A percentile compares a stretch with the other conserved stretches of the same genome.
phyloP scores from a whole-genome alignment of 2,113 vertebrate species.

The Mionectes macconnelli region DNA sequence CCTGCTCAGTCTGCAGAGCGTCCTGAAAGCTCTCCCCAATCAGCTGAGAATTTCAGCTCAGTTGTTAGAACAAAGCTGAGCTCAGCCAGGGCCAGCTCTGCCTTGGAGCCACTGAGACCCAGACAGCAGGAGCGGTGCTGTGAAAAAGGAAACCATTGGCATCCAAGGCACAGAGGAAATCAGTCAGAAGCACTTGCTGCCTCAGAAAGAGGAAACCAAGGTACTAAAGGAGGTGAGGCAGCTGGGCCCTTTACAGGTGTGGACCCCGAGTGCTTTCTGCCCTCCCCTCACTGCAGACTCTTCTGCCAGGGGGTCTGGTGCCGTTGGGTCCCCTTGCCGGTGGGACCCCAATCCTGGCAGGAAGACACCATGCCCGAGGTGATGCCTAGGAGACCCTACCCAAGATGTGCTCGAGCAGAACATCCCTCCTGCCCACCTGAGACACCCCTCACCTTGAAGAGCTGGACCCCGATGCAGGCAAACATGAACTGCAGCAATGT shows the following conservation, averaged over 20 bases:
- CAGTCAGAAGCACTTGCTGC: background rate
- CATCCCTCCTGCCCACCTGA: background rate
- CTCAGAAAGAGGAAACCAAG: background rate
- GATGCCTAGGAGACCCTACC: background rate
- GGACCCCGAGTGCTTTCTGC: background rate
- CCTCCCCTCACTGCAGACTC: background rate
- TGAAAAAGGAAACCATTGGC: background rate
- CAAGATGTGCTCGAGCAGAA: background rate
- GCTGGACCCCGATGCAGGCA: constrained; percentile 94
- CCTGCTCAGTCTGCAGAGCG: background rate
- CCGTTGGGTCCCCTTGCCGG: background rate
- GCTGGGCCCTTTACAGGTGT: background rate
- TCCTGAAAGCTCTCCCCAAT: background rate
- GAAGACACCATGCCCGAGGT: background rate
- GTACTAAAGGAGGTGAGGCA: background rate
- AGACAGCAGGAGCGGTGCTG: background rate
- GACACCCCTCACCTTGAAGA: constrained; percentile 86
- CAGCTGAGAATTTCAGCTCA: background rate
- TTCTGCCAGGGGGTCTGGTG: background rate
- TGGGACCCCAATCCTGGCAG: background rate
- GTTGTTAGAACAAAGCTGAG: background rate
- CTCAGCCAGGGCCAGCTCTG: background rate
- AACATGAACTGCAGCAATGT: constrained; percentile 97
- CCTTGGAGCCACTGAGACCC: background rate
- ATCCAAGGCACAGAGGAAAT: background rate